phyloP scores from a whole-genome alignment of 2,797 vertebrate genomes.

The Lutjanus campechanus region DNA sequence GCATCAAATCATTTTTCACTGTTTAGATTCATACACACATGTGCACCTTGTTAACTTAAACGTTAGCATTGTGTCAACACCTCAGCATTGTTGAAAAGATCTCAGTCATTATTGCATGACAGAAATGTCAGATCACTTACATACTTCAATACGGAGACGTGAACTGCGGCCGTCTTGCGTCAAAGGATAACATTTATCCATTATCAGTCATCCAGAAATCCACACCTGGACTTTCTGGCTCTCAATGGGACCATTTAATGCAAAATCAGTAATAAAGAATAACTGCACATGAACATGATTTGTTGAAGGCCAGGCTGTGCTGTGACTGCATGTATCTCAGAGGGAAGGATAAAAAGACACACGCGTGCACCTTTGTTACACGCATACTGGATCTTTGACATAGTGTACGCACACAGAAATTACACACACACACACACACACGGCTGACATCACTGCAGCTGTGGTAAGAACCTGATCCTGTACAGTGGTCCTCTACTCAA shows the following conservation, averaged over 20 bases:
- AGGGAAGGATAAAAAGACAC: slow-evolving; percentile 37
- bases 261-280: background rate
- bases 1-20: background rate
- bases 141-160: background rate
- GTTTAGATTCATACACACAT: background rate
- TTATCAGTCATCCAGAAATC: slow-evolving; percentile 11
- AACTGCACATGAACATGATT: slow-evolving; percentile 31
- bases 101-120: background rate
- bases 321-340: slow-evolving; percentile 4
- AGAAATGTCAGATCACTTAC: slow-evolving; percentile 6
- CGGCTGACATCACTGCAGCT: slow-evolving; percentile 77
- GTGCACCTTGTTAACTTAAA: background rate
- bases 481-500: slow-evolving; percentile 67
- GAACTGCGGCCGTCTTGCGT: background rate
- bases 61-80: background rate
- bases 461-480: slow-evolving; percentile 70
- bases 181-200: slow-evolving; percentile 16
- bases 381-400: slow-evolving; percentile 21
- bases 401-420: slow-evolving; percentile 36
- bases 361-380: slow-evolving; percentile 8
- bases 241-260: slow-evolving; percentile 4
- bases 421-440: slow-evolving; percentile 29
- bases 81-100: background rate
- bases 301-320: slow-evolving; percentile 11
- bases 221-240: slow-evolving; percentile 23